A percentile compares a stretch with the other conserved stretches of the same genome.
These are phyloP conservation scores for Hypocryptadius cinnamomeus DNA, from an alignment of 2,113 vertebrate species.

Conservation along the genomic window DNA sequence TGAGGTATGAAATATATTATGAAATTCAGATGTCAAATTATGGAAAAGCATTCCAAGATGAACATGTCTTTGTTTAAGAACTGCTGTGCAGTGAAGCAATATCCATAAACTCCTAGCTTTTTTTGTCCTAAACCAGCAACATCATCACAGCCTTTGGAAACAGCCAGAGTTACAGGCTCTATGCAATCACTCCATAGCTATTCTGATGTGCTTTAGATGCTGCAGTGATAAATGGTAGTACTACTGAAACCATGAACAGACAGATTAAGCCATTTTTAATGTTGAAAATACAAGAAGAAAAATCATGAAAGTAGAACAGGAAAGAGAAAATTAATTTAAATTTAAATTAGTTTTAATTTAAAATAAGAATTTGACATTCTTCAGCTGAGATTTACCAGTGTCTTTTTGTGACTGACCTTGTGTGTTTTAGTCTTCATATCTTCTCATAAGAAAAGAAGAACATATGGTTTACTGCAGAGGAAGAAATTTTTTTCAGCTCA, in stretches of 20 bases:
- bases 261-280: not conserved
- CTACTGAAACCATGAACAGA: not conserved
- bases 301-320: not conserved
- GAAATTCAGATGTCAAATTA: not conserved
- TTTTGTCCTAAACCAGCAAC: not conserved
- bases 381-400: not conserved
- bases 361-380: not conserved
- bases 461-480: not conserved
- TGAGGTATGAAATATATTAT: not conserved
- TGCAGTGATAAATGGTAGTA: not conserved
- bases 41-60: not conserved
- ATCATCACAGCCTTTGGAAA: not conserved
- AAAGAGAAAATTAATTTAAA: constrained; percentile 13
- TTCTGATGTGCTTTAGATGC: not conserved
- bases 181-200: not conserved
- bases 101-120: not conserved
- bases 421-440: not conserved
- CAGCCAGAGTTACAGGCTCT: not conserved
- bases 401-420: not conserved
- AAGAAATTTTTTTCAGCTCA: not conserved
- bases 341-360: not conserved
- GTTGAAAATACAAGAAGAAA: not conserved
- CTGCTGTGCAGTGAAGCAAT: not conserved
- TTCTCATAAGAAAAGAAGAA: not conserved
- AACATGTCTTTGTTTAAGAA: not conserved